phyloP scores from a whole-genome alignment of 2,888 invertebrate genomes.

The Netelia melanura region DNA sequence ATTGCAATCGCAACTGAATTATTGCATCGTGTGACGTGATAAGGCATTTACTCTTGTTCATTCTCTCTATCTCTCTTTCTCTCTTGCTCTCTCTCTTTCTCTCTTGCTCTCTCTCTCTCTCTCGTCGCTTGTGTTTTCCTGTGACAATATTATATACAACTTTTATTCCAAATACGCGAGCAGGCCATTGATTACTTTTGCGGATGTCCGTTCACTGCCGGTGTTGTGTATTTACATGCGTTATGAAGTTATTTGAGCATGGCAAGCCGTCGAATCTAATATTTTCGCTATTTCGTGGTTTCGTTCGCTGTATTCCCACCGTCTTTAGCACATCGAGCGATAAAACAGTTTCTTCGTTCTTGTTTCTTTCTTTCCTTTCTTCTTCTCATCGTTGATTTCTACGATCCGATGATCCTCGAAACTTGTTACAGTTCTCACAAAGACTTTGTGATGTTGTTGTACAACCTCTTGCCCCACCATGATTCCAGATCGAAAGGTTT shows the following conservation, averaged over 20 bases:
- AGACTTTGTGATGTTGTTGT: conserved; percentile 94
- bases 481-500: conserved; percentile 96
- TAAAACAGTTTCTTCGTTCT: conserved; percentile 20
- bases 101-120: conserved; percentile 3
- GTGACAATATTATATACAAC: conserved; percentile 53
- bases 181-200: conserved; percentile 34
- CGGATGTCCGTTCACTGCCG: conserved; percentile 5
- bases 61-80: neutral
- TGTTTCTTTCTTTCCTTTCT: conserved; percentile 8
- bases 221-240: neutral
- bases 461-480: conserved; percentile 95
- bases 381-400: neutral
- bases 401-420: conserved; percentile 47
- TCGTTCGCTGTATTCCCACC: conserved; percentile 17
- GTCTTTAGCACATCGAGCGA: conserved; percentile 37
- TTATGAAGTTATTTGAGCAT: conserved; percentile 1
- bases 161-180: conserved; percentile 41
- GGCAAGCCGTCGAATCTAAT: conserved; percentile 4
- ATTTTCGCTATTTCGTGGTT: neutral
- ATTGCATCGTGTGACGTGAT: conserved; percentile 27
- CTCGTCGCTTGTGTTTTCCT: neutral
- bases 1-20: conserved; percentile 33
- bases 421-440: conserved; percentile 81
- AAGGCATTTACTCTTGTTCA: conserved; percentile 35
- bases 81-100: neutral